Base-by-base conservation (phyloP, 2,888 invertebrate genomes). In the Chymomyza fuscimana region DNA sequence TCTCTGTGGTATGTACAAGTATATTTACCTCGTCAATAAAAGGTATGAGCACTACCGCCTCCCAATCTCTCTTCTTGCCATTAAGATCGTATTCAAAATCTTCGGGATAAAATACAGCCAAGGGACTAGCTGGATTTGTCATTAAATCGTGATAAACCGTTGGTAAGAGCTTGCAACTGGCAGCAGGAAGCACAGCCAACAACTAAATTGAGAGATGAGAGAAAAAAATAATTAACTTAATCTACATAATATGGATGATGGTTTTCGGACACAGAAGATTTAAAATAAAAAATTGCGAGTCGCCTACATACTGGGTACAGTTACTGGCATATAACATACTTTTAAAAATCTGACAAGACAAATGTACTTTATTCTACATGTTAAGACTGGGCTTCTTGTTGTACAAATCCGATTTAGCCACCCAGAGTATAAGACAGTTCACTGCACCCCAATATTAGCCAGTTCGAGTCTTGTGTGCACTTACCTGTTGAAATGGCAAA, bases 11-110 rank as follows among this genome's bases (percentile, higher is more conserved):
- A 22, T 6, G 50, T 19, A 29, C 0, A 29, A 52, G 40, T 3
- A 32, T 32, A 9, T 1, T 75, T 81, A 94, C 95, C 93, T 98
- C 97, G 81, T 98, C 95, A 83, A 98, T 98, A 84, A 98, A 98
- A 0, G 98, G 98, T 89, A 98, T 96, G 1, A 98, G 93, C 1
- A 98, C 97, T 0, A 98, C 96, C 0, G 98, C 98, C 91, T 98
- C 99, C 99, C 99, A 99, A 78, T 98, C 98, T 88, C 98, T 96
- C 83, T 94, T 94, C 91, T 99, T 99, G 6, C 99, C 99, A 92
- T 99, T 99, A 68, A 99, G 93, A 93, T 99, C 99, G 0, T 97
- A 97, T 86, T 96, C 94, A 91, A 99, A 99, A 79, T 98, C 94
- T 64, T 93, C 91, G 0, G 99, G 99, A 92, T 98, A 99, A 91